Conservation (phyloP, 2,797 vertebrate species). For the Tadarida brasiliensis region DNA sequence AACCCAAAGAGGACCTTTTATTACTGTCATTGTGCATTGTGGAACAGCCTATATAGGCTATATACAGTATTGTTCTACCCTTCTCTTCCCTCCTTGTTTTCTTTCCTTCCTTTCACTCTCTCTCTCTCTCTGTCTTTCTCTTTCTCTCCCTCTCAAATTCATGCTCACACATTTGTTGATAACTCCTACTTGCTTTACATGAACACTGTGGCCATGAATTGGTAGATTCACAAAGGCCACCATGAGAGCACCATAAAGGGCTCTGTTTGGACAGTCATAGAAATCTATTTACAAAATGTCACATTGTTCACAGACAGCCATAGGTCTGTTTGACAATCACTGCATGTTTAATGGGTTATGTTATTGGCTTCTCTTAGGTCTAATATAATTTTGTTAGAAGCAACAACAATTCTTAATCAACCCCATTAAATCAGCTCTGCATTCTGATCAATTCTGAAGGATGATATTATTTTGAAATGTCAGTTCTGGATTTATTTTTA, state of each 20-base stretch:
- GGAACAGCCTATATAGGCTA: rapidly evolving
- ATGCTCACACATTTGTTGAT: background rate
- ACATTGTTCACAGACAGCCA: background rate
- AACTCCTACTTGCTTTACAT: background rate
- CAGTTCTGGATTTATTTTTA: background rate
- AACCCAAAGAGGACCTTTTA: background rate
- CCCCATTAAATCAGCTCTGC: background rate
- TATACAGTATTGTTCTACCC: background rate
- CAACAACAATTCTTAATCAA: background rate
- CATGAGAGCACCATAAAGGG: background rate
- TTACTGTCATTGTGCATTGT: background rate
- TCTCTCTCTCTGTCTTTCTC: background rate
- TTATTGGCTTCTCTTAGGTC: background rate
- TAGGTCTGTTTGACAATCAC: background rate
- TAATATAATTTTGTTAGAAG: background rate
- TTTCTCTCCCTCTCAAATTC: background rate
- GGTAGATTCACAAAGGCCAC: background rate
- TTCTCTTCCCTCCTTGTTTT: background rate
- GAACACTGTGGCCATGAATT: background rate
- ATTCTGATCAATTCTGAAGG: background rate
- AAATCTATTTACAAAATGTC: background rate
- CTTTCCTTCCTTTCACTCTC: background rate
- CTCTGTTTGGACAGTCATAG: background rate
- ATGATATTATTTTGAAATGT: background rate
- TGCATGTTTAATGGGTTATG: background rate